These are phyloP conservation scores for Spodoptera picta DNA, from an alignment of 2,888 invertebrate genomes.

Conservation along the genomic window DNA sequence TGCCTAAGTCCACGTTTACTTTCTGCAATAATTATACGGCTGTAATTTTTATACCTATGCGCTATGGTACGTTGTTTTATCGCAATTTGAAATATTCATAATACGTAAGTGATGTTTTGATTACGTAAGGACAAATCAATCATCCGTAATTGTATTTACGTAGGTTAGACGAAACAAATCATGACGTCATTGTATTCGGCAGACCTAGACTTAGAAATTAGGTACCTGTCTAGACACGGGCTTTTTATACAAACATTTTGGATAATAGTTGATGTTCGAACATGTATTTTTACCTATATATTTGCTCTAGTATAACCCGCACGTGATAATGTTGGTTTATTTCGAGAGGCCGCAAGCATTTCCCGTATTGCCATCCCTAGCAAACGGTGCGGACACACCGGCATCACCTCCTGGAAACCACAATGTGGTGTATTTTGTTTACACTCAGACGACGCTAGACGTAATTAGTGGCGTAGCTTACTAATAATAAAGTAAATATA, in stretches of 20 bases:
- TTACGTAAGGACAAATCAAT: not conserved
- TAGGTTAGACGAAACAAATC: not conserved
- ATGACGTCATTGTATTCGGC: not conserved
- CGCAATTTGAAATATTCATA: too few relatives aligned
- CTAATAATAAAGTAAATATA: not conserved
- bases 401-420: slow-evolving; percentile 17
- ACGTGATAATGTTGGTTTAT: slow-evolving; percentile 45
- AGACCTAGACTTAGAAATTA: not conserved
- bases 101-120: too few relatives aligned
- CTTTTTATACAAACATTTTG: slow-evolving; percentile 1
- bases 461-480: not conserved
- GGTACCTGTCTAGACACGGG: slow-evolving; percentile 18
- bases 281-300: slow-evolving; percentile 1
- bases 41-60: too few relatives aligned
- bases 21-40: too few relatives aligned
- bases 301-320: slow-evolving; percentile 7
- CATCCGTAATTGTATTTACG: slow-evolving; percentile 1
- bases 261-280: not conserved
- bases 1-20: too few relatives aligned
- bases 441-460: slow-evolving; percentile 1
- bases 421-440: slow-evolving; percentile 25
- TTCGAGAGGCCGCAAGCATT: slow-evolving; percentile 53
- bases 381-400: slow-evolving; percentile 28
- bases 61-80: too few relatives aligned
- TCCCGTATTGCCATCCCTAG: slow-evolving; percentile 40